Evolutionary conservation across 2,888 invertebrate genomes (phyloP), one percentile per base, ranked within the genome.

Genomic region (Brenthis hecate): DNA sequence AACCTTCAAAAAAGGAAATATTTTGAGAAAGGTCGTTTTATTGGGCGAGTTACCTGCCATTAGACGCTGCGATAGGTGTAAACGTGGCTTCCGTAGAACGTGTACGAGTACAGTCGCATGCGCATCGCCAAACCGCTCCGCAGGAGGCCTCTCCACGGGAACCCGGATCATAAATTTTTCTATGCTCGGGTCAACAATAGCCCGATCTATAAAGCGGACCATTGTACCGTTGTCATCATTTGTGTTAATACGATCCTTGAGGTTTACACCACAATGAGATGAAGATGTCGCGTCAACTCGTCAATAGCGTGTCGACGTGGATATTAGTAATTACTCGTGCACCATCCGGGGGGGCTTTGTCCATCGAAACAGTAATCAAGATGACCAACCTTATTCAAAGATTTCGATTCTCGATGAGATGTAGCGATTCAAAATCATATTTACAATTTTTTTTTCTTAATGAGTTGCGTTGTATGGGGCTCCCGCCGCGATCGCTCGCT

Each of bases 241-340:
- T 88, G 88, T 91, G 91, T 91, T 92, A 91, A 92, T 92, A 87
- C 87, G 87, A 89, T 87, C 88, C 89, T 91, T 89, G 91, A 92
- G 92, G 91, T 91, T 92, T 91, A 83, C 86, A 82, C 89, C 86
- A 92, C 92, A 92, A 91, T 86, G 87, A 81, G 82, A 87, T 89
- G 90, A 86, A 89, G 90, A 86, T 83, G 86, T 91, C 88, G 80
- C 81, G 81, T 84, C 85, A 82, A 83, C 78, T 81, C 85, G 85
- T 90, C 88, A 90, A 91, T 90, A 86, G 86, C 84, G 88, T 86
- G 92, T 88, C 88, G 87, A 91, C 87, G 87, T 89, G 85, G 90
- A 89, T 89, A 92, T 92, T 91, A 87, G 88, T 89, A 86, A 91
- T 91, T 87, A 88, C 88, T 83, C 83, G 82, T 80, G 85, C 81